Evolutionary conservation across 2,113 vertebrate species (phyloP), one percentile per base, ranked within the genome.

Genomic region (Pluvialis apricaria): DNA sequence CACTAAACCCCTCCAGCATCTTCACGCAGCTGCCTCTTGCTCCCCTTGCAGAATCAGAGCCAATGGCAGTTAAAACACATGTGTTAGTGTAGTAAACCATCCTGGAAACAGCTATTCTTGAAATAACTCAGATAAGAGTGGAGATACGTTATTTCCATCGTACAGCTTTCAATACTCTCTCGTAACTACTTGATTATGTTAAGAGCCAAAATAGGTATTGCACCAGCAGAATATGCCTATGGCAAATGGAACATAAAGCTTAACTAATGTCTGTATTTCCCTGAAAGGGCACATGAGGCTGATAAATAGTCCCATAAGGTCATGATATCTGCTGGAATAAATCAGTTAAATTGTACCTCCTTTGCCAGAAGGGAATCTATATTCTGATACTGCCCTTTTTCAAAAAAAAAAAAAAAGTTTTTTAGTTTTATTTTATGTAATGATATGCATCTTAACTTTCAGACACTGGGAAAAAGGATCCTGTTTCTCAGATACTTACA

Each of bases 191-290:
- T 71, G 38, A 82, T 91, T 72, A 90, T 44, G 42, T 61, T 82
- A 91, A 92, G 94, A 95, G 62, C 42, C 73, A 96, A 94, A 92
- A 58, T 4, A 85, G 19, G 36, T 85, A 86, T 18, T 61, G 44
- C 24, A 70, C 34, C 54, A 87, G 28, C 75, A 85, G 47, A 64
- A 85, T 29, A 65, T 9, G 32, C 31, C 81, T 52, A 64, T 15
- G 49, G 44, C 58, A 96, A 91, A 93, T 45, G 42, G 87, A 94
- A 92, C 54, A 69, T 62, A 87, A 85, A 85, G 58, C 42, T 78
- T 76, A 95, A 91, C 58, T 87, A 87, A 92, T 40, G 45, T 44
- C 21, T 22, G 29, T 36, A 13, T 51, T 92, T 91, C 54, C 47
- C 75, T 75, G 55, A 94, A 91, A 90, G 42, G 70, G 38, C 42